Base-by-base conservation (phyloP, 2,797 vertebrate genomes). In the Fringilla coelebs region DNA sequence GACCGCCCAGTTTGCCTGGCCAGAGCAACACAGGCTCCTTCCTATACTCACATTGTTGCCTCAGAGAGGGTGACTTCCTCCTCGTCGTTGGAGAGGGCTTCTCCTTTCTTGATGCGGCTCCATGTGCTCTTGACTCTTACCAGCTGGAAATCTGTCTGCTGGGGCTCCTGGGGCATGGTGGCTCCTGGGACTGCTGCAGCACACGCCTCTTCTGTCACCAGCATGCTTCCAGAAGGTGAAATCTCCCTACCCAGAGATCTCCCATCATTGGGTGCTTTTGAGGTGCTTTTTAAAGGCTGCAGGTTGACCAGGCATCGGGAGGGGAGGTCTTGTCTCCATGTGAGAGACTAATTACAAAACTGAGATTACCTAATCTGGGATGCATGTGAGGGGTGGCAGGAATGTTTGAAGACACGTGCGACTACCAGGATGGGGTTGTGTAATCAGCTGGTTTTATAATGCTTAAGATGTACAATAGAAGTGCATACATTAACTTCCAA, bases 41-140 rank as follows among this genome's bases (percentile, higher is more conserved):
- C 55, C 29, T 17, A 22, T 96, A 98, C 98, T 98, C 85, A 98
- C 98, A 99, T 98, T 97, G 98, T 98, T 70, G 98, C 98, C 87
- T 98, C 91, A 3, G 98, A 98, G 36, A 98, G 92, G 52, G 87
- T 95, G 38, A 97, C 91, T 49, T 89, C 54, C 9, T 95, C 89
- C 78, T 97, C 61, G 11, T 62, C 73, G 29, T 52, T 51, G 36
- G 67, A 95, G 63, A 77, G 91, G 43, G 25, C 87, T 97, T 93
- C 95, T 94, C 96, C 97, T 67, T 95, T 96, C 62, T 95, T 95
- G 91, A 97, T 76, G 17, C 98, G 83, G 70, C 91, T 97, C 98
- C 98, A 98, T 0, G 98, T 98, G 89, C 92, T 95, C 94, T 98
- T 98, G 73, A 98, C 94, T 25, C 97, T 70, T 2, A 98, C 97